Percentiles rank a stretch among this genome's conserved stretches.
Evolutionary conservation across 2,888 invertebrate species (phyloP).

Genomic region (Ashinkailepas kermadecensis): DNA sequence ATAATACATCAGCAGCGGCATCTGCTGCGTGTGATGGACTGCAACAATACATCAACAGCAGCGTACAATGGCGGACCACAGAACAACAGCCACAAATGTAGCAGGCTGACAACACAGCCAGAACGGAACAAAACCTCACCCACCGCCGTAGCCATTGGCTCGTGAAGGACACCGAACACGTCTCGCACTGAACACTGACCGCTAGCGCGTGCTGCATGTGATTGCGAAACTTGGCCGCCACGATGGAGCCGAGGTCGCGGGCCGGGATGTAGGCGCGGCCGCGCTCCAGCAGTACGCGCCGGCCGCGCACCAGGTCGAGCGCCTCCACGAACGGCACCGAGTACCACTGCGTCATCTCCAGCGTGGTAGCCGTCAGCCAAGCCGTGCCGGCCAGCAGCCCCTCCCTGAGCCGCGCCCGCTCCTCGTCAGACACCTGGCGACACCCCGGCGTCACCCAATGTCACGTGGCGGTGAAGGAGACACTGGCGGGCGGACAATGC

Average conservation of each 20-base stretch:
- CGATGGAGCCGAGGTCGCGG: conserved; percentile 72
- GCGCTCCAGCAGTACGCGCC: conserved; percentile 66
- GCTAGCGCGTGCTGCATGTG: conserved; percentile 60
- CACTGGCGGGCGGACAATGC: too few species aligned
- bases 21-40: too few species aligned
- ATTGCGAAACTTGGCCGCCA: conserved; percentile 65
- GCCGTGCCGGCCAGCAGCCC: neutral
- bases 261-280: conserved; percentile 85
- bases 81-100: too few species aligned
- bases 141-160: too few species aligned
- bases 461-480: too few species aligned
- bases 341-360: conserved; percentile 7
- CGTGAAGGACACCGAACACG: neutral
- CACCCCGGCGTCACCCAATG: too few species aligned
- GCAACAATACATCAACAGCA: too few species aligned
- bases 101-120: too few species aligned
- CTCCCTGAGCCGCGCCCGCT: neutral
- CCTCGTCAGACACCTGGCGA: neutral
- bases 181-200: conserved; percentile 39
- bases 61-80: too few species aligned
- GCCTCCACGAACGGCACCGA: conserved; percentile 76
- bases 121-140: too few species aligned
- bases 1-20: too few species aligned
- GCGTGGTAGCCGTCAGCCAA: neutral
- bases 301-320: conserved; percentile 65